Conservation (phyloP, 2,888 invertebrate genomes). For the Drosophila anomalata region DNA sequence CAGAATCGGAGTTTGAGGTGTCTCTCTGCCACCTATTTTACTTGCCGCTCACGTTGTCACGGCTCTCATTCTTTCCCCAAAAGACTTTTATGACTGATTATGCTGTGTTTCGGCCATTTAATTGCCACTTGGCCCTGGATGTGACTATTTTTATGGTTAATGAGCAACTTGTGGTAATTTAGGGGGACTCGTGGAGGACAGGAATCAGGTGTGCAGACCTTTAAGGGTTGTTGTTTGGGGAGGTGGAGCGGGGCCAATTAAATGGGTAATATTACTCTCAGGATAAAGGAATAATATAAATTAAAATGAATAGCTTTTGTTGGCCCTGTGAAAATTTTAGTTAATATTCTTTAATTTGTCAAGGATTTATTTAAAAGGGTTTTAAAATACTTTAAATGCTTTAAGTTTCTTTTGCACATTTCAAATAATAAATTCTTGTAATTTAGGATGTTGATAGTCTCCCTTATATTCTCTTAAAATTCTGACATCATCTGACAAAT, state of each 20-base stretch:
- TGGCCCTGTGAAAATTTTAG: neutral
- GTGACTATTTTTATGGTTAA: slow-evolving; percentile 76
- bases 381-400: too few species aligned
- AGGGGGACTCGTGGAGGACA: slow-evolving; percentile 24
- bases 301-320: slow-evolving; percentile 54
- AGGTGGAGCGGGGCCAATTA: slow-evolving; percentile 52
- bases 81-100: slow-evolving; percentile 71
- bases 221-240: slow-evolving; percentile 1
- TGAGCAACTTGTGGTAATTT: slow-evolving; percentile 65
- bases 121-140: slow-evolving; percentile 71
- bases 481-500: slow-evolving; percentile 48
- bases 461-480: neutral
- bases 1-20: slow-evolving; percentile 1
- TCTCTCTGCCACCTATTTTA: slow-evolving; percentile 44
- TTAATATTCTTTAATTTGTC: neutral
- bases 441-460: slow-evolving; percentile 2
- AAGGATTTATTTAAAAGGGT: neutral
- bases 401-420: neutral
- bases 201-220: slow-evolving; percentile 57
- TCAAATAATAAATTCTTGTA: neutral
- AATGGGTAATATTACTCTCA: slow-evolving; percentile 45
- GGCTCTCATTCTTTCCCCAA: slow-evolving; percentile 8
- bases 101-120: slow-evolving; percentile 73
- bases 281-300: slow-evolving; percentile 47
- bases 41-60: slow-evolving; percentile 65